These are phyloP conservation scores for Pemphredon lugubris DNA, from an alignment of 2,888 invertebrate genomes.

Conservation along the genomic window DNA sequence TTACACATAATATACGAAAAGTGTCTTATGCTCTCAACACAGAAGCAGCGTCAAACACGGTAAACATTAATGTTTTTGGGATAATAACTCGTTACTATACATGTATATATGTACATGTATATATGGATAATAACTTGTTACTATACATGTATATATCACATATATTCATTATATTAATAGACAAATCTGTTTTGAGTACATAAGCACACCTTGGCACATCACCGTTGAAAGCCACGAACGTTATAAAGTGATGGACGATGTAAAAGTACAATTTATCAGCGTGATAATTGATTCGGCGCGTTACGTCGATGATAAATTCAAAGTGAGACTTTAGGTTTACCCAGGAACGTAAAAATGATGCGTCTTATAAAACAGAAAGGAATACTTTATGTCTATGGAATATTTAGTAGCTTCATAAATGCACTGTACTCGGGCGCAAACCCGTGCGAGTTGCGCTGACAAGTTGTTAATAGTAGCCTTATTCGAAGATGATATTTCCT, in stretches of 20 bases:
- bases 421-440: slow-evolving; percentile 25
- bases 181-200: slow-evolving; percentile 32
- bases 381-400: slow-evolving; percentile 54
- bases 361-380: slow-evolving; percentile 23
- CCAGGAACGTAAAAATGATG: slow-evolving; percentile 45
- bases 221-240: slow-evolving; percentile 35
- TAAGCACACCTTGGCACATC: slow-evolving; percentile 61
- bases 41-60: slow-evolving; percentile 43
- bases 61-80: slow-evolving; percentile 49
- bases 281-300: not conserved
- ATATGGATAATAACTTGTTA: slow-evolving; percentile 34
- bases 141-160: slow-evolving; percentile 13
- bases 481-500: slow-evolving; percentile 57
- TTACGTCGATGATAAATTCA: not conserved
- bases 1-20: slow-evolving; percentile 39
- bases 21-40: slow-evolving; percentile 37
- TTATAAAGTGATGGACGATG: slow-evolving; percentile 10
- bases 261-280: slow-evolving; percentile 4
- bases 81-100: slow-evolving; percentile 27
- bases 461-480: slow-evolving; percentile 46
- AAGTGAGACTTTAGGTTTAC: slow-evolving; percentile 19
- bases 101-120: slow-evolving; percentile 19
- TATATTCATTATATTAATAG: slow-evolving; percentile 12
- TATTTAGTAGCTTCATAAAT: slow-evolving; percentile 47
- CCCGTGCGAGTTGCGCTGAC: slow-evolving; percentile 24